Conservation (phyloP, 1,140 invertebrate genomes). For the Leucophenga varia region DNA sequence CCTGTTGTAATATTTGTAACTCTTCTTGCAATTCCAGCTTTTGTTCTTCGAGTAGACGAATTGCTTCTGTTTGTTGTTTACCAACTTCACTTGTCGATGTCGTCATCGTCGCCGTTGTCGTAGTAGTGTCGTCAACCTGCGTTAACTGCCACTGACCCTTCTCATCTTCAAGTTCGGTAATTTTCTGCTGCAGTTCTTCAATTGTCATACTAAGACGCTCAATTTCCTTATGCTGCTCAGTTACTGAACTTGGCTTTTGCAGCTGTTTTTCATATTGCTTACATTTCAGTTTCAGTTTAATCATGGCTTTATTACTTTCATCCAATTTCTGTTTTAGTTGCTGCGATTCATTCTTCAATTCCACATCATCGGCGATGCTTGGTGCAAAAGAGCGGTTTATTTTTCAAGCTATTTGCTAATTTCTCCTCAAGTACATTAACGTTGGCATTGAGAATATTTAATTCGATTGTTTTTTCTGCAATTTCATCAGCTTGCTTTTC, state of each 20-base stretch:
- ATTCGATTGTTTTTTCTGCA: constrained; percentile 59
- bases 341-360: constrained; percentile 66
- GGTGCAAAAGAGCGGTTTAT: constrained; percentile 53
- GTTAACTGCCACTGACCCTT: constrained; percentile 83
- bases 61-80: constrained; percentile 31
- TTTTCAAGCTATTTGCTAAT: constrained; percentile 44
- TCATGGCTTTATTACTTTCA: constrained; percentile 76
- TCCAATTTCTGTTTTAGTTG: constrained; percentile 71
- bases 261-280: constrained; percentile 83
- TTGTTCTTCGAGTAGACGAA: constrained; percentile 45
- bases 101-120: background rate
- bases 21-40: constrained; percentile 39
- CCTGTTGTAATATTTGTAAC: constrained; percentile 27
- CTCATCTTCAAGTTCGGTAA: constrained; percentile 84
- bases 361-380: constrained; percentile 62
- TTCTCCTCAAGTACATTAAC: constrained; percentile 61
- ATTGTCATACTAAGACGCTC: constrained; percentile 62
- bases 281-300: constrained; percentile 81
- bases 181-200: constrained; percentile 70
- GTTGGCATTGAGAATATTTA: constrained; percentile 53
- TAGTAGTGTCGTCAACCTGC: constrained; percentile 28
- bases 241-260: constrained; percentile 72
- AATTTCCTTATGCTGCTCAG: constrained; percentile 70
- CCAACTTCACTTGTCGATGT: constrained; percentile 1
- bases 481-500: constrained; percentile 59